These are phyloP conservation scores for Herminia tarsipennalis DNA, from an alignment of 2,888 invertebrate genomes.

Conservation along the genomic window DNA sequence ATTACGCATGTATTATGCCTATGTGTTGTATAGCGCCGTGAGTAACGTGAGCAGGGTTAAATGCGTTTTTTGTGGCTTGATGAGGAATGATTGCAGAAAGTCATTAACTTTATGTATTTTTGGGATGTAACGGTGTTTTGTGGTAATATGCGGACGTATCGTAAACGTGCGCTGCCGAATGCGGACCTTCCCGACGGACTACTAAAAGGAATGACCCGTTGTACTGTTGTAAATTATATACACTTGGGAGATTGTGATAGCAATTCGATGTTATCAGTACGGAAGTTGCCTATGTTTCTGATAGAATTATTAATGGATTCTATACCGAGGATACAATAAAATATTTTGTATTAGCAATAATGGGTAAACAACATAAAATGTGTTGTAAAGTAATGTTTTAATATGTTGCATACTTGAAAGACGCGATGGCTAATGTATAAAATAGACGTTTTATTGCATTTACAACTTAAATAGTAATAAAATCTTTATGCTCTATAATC, in stretches of 20 bases:
- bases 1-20: constrained; percentile 55
- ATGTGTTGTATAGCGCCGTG: constrained; percentile 43
- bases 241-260: constrained; percentile 2
- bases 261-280: background rate
- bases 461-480: background rate
- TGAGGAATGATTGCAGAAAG: constrained; percentile 27
- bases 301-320: no score
- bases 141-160: constrained; percentile 7
- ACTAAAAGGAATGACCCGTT: constrained; percentile 7
- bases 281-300: no score
- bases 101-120: constrained; percentile 22
- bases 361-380: constrained; percentile 7
- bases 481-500: background rate
- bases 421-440: background rate
- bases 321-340: no score
- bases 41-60: constrained; percentile 44
- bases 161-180: constrained; percentile 1
- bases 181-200: constrained; percentile 5
- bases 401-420: background rate
- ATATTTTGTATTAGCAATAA: no score
- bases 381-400: constrained; percentile 14
- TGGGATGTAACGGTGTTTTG: constrained; percentile 12
- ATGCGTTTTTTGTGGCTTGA: constrained; percentile 29
- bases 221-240: constrained; percentile 1
- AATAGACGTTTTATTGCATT: background rate